Evolutionary conservation across 2,113 vertebrate genomes (phyloP), one percentile per base, ranked within the genome.

Genomic region (Chamaea fasciata): DNA sequence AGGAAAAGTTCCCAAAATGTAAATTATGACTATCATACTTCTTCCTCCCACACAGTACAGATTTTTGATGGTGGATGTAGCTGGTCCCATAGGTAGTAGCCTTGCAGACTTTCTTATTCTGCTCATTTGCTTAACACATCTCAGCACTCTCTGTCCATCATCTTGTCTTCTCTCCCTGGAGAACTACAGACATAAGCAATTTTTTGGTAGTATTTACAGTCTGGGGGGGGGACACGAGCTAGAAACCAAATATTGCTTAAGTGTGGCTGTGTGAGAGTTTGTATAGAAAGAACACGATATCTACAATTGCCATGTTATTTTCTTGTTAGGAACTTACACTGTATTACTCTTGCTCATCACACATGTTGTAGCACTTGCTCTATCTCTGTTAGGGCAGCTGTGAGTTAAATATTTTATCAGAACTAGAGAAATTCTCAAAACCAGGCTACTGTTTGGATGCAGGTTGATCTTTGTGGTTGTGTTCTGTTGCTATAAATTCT

Each of bases 331-430:
- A 67, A 57, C 50, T 75, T 83, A 33, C 73, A 22, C 30, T 57
- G 8, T 62, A 22, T 82, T 70, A 39, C 49, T 30, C 33, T 13
- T 53, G 20, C 46, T 87, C 22, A 3, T 39, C 19, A 9, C 60
- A 15, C 1, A 1, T 85, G 69, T 31, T 94, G 52, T 52, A 63
- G 83, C 49, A 46, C 53, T 91, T 77, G 44, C 18, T 88, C 64
- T 88, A 0, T 63, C 76, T 78, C 73, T 86, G 11, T 69, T 64
- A 75, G 39, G 85, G 55, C 69, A 88, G 60, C 77, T 81, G 50
- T 53, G 67, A 90, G 22, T 81, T 93, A 90, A 93, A 88, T 90
- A 86, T 94, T 88, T 92, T 49, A 90, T 74, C 11, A 10, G 46
- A 93, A 84, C 21, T 16, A 53, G 47, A 82, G 65, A 87, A 89